A percentile compares a stretch with the other conserved stretches of the same genome.
Conservation (phyloP, 1,140 invertebrate species). For the Oryctes rhinoceros region DNA sequence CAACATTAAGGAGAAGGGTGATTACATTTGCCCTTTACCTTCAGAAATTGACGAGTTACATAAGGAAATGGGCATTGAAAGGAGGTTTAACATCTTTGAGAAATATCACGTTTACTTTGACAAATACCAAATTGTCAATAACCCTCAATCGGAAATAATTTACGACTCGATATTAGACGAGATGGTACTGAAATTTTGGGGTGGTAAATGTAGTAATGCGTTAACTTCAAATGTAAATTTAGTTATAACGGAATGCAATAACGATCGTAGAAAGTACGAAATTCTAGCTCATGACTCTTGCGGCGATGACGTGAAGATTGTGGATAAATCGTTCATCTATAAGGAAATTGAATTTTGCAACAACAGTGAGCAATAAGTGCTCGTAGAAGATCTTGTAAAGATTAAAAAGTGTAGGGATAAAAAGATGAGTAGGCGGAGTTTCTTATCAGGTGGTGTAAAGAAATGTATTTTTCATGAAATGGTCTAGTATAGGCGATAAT, state of each 20-base stretch:
- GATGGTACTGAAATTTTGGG: conserved; percentile 60
- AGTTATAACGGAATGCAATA: conserved; percentile 42
- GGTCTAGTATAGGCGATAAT: too few relatives aligned
- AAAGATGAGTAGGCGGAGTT: too few relatives aligned
- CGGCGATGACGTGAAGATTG: neutral
- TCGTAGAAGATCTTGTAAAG: too few relatives aligned
- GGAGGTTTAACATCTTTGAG: conserved; percentile 44
- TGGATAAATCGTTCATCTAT: neutral
- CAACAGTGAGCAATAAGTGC: too few relatives aligned
- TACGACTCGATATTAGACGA: conserved; percentile 53
- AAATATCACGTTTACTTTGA: conserved; percentile 59
- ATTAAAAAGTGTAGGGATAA: too few relatives aligned
- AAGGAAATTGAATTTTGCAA: too few relatives aligned
- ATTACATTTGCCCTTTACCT: conserved; percentile 42
- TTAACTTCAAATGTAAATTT: conserved; percentile 48
- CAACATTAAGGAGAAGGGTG: conserved; percentile 47
- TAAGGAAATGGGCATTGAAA: conserved; percentile 49
- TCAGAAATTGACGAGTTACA: conserved; percentile 47
- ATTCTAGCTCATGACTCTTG: neutral
- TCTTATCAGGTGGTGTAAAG: too few relatives aligned
- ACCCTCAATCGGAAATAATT: conserved; percentile 55
- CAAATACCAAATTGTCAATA: conserved; percentile 53
- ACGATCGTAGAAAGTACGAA: neutral
- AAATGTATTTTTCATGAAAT: too few relatives aligned
- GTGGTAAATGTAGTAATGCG: conserved; percentile 54